Base-by-base conservation (phyloP, 2,797 vertebrate species). In the Crenuchus spilurus region DNA sequence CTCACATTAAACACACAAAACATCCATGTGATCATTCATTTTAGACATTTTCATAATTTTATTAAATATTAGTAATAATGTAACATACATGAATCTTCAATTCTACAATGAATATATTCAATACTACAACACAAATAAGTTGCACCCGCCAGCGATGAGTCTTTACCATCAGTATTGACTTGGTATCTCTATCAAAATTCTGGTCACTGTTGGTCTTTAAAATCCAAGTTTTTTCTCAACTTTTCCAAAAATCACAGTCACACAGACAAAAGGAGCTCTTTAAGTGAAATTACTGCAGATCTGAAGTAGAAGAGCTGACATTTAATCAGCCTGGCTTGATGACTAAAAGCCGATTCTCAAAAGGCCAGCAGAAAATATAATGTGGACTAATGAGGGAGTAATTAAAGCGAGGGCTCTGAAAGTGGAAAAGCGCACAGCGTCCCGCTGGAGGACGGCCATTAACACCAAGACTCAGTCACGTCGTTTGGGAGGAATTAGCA, bases 301-400 rank as follows among this genome's bases (percentile, higher is more conserved):
- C 26, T 18, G 10, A 37, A 63, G 52, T n/a, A n/a, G n/a, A n/a
- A n/a, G 66, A 14, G 24, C 49, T 70, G 58, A 63, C 39, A 75
- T 63, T 75, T 69, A 75, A 75, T 75, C 58, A 54, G 35, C 37
- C 41, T 20, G n/a, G 26, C 18, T 22, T 35, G 20, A 62, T 62
- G 72, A 75, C 54, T 68, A 68, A 75, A 75, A 69, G 44, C 35
- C 57, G 33, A 35, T 4, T 64, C 39, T 39, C 39, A 70, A 64
- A n/a, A 70, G 58, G 74, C 65, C 66, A 70, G 49, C 30, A 30
- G 37, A 54, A 55, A 63, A 64, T 22, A 63, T 54, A 70, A 54
- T 44, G 57, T 62, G 20, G 35, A 63, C 37, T 75, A 75, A 75
- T 62, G 66, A 70, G 58, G 5, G 41, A 64, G 64, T 70, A 76